phyloP scores from a whole-genome alignment of 2,888 invertebrate species.

The Heliconius sara region DNA sequence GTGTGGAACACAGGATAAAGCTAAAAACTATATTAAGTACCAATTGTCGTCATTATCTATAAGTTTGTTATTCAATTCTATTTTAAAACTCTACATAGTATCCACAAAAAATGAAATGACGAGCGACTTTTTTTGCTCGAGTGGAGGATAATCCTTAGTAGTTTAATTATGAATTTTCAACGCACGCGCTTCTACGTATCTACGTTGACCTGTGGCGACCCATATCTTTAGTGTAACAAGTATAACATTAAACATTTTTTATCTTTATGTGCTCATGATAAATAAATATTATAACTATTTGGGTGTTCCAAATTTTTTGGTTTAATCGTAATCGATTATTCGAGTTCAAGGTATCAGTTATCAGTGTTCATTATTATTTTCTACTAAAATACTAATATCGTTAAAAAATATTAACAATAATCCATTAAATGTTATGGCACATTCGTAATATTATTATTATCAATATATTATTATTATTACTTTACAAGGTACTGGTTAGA shows the following conservation, averaged over 20 bases:
- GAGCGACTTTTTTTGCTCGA: too few relatives aligned
- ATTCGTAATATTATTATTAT: neutral
- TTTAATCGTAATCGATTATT: conserved; percentile 5
- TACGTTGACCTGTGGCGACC: conserved; percentile 36
- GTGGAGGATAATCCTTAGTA: too few relatives aligned
- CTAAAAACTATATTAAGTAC: too few relatives aligned
- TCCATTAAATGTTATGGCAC: neutral
- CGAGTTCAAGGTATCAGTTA: conserved; percentile 24
- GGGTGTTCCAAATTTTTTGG: conserved; percentile 35
- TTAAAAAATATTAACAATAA: neutral
- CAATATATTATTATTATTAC: too few relatives aligned
- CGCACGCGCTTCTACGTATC: conserved; percentile 24
- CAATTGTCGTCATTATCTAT: neutral
- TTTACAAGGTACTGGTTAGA: too few relatives aligned
- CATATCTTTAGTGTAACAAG: conserved; percentile 33
- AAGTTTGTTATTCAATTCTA: too few relatives aligned
- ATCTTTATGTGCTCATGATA: conserved; percentile 42
- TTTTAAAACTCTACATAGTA: neutral
- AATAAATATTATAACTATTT: conserved; percentile 35
- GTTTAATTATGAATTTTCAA: conserved; percentile 23
- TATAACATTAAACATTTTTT: conserved; percentile 41
- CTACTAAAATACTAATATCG: neutral
- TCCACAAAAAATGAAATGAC: neutral
- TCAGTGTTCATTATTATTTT: neutral
- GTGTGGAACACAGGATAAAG: too few relatives aligned